A percentile compares a stretch with the other conserved stretches of the same genome.
Conservation (phyloP, 2,888 invertebrate genomes). For the Orchestes rusci region DNA sequence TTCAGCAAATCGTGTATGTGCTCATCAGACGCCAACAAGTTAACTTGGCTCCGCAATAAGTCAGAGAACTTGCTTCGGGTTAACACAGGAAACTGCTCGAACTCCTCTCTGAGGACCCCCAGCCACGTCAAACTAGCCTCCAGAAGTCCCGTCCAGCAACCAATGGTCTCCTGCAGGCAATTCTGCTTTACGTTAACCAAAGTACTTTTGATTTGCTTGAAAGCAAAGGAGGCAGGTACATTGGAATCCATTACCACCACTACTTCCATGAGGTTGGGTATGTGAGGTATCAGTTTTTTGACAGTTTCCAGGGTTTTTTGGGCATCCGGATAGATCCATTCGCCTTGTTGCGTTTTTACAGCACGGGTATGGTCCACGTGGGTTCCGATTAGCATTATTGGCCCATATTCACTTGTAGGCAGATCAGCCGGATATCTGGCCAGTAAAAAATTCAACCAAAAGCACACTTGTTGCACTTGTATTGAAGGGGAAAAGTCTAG, state of each 20-base stretch:
- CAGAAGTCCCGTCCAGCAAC: constrained; percentile 51
- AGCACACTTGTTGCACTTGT: constrained; percentile 59
- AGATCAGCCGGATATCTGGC: constrained; percentile 47
- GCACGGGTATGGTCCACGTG: constrained; percentile 53
- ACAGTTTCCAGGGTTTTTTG: constrained; percentile 45
- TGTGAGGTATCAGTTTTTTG: constrained; percentile 47
- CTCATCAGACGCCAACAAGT: constrained; percentile 57
- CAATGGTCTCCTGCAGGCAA: constrained; percentile 47
- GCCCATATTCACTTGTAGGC: constrained; percentile 52
- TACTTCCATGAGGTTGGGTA: constrained; percentile 52
- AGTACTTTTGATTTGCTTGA: constrained; percentile 54
- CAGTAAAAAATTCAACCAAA: constrained; percentile 69
- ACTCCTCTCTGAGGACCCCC: constrained; percentile 46
- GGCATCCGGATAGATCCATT: constrained; percentile 52
- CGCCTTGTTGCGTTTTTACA: constrained; percentile 49
- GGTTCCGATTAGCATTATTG: constrained; percentile 56
- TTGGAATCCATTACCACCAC: constrained; percentile 57
- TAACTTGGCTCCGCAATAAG: constrained; percentile 51
- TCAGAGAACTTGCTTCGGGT: constrained; percentile 53
- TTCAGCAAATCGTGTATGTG: constrained; percentile 56
- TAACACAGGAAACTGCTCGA: constrained; percentile 55
- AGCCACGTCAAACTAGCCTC: constrained; percentile 51
- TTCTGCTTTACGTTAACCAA: constrained; percentile 47
- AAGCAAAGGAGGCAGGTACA: constrained; percentile 53
- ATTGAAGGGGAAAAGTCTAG: constrained; percentile 59